Conservation (phyloP, 2,113 vertebrate species). For the Urocynchramus pylzowi region DNA sequence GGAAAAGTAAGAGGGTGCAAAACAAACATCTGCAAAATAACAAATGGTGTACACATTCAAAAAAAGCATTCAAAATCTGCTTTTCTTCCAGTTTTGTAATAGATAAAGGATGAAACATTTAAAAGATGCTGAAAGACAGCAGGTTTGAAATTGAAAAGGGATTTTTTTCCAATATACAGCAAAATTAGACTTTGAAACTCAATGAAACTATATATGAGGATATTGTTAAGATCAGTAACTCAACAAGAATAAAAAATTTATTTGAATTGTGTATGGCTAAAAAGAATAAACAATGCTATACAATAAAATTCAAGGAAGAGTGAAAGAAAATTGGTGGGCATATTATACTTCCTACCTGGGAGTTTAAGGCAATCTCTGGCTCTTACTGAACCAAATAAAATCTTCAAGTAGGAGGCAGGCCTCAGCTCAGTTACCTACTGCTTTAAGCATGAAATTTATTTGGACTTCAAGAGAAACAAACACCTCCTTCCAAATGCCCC, state of each 20-base stretch:
- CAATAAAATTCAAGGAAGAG: background rate
- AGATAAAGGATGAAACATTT: background rate
- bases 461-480: background rate
- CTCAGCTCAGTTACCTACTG: background rate
- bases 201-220: background rate
- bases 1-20: background rate
- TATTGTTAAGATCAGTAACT: background rate
- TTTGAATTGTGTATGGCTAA: background rate
- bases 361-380: background rate
- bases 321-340: background rate
- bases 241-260: background rate
- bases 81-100: background rate
- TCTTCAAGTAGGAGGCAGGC: background rate
- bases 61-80: background rate
- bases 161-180: background rate
- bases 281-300: background rate
- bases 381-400: background rate
- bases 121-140: background rate
- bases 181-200: background rate
- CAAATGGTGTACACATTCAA: background rate
- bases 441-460: background rate
- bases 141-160: background rate
- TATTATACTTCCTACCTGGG: background rate
- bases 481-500: accelerated
- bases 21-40: background rate